Evolutionary conservation across 2,888 invertebrate species (phyloP), one percentile per base, ranked within the genome.

Genomic region (Emmelina monodactyla): DNA sequence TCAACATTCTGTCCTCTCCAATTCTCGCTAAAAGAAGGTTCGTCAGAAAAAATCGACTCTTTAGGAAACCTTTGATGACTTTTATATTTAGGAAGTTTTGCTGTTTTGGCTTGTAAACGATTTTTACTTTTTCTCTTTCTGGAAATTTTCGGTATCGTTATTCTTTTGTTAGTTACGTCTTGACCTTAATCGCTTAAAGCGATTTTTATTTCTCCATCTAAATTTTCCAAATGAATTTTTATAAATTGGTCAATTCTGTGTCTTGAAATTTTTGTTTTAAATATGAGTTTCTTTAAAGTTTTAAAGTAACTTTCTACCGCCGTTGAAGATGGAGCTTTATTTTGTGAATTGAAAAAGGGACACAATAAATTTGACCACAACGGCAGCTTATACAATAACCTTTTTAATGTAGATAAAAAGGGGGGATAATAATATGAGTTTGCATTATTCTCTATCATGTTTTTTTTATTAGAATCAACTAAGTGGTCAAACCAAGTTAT

Each of bases 261-360:
- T 12, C 28, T 28, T 28, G 28, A 28, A 11, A 11, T 28, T 11
- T 12, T 28, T 28, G 2, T 28, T 28, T 28, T 28, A 11, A 28
- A 19, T 19, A 19, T n/a, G n/a, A n/a, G n/a, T n/a, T n/a, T n/a
- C n/a, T n/a, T n/a, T n/a, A n/a, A n/a, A n/a, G n/a, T n/a, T 19
- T 19, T 19, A 19, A 19, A 9, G 19, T 19, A 31, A 15, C 35
- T 35, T 31, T 35, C 31, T 11, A 25, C 35, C 12, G 25, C 35
- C 25, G 35, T 22, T 13, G 31, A 35, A 2, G 22, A 25, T 28
- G 22, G 10, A 13, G 28, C n/a, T n/a, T 14, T 28, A 15, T 19
- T 19, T 6, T 19, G 19, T 19, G 31, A 31, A 15, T 31, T 31
- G 15, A 31, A 31, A 31, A 15, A 15, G 2, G 31, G 15, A 31